Evolutionary conservation across 2,797 vertebrate genomes (phyloP), one percentile per base, ranked within the genome.

Genomic region (Peromyscus melanophrys): DNA sequence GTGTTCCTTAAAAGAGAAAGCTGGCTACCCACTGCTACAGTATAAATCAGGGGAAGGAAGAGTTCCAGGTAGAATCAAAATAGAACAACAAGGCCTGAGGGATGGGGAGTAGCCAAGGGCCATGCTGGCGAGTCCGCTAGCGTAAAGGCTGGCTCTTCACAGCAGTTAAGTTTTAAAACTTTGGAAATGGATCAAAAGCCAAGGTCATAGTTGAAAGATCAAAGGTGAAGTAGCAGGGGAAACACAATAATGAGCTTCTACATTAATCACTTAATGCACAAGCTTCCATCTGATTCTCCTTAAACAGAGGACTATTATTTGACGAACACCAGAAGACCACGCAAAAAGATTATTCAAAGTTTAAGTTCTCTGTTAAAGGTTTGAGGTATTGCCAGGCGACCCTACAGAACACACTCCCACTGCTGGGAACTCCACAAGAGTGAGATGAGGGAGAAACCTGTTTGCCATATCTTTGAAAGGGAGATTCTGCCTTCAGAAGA

Each of bases 381-480:
- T 94, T 97, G 92, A 96, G 94, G 94, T 95, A 94, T 75, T 96
- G 25, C 89, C 92, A 94, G 6, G 37, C 71, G 80, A 95, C 21
- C 31, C 86, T 96, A 94, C 95, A 98, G 96, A 97, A 96, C 55
- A 96, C 2, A 97, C 77, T 77, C 75, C 59, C 55, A 95, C 89
- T 95, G 65, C 43, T 96, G 92, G 83, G 85, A 77, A 84, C 52
- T 92, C 65, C 52, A 84, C 37, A 89, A 88, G 97, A 97, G 55
- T 89, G 71, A 96, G 95, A 96, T 89, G 40, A 97, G 71, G 75
- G 96, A 82, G 76, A 97, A 84, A 49, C 90, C 63, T 96, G 92
- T 93, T 97, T 98, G 97, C 75, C 97, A 95, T 97, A 95, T 81
- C 94, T 98, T 96, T 98, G 95, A 97, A 98, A 92, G 96, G 88